Base-by-base conservation (phyloP, 2,113 vertebrate genomes). In the Epinephelus lanceolatus region DNA sequence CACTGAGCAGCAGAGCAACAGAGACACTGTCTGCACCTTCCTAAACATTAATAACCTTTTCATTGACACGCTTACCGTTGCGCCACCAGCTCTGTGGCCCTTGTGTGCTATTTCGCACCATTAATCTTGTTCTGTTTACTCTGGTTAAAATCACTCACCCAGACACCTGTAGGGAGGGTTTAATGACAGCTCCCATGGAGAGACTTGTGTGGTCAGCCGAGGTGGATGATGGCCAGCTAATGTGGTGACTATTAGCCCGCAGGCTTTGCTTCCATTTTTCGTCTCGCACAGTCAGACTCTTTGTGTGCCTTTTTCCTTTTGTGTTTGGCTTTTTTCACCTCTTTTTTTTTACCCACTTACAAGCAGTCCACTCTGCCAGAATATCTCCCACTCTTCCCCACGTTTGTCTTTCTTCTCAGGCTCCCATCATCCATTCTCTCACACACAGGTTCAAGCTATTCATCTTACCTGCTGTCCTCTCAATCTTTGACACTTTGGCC, bases 51-150 rank as follows among this genome's bases (percentile, higher is more conserved):
- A 90, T 85, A 91, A 88, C 74, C 53, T 80, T 85, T 86, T 87
- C 81, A 86, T 86, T 88, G 85, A 88, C 86, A 83, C 4, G 12
- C 66, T 68, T 52, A 42, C 80, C 14, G 49, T 76, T 80, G 81
- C 10, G 52, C 74, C 66, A 55, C 80, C 81, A 78, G 86, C 88
- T 81, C 84, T 55, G 74, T 66, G 81, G 76, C 60, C 59, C 62
- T 67, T 71, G 76, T 89, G 80, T 87, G 85, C 86, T 74, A 84
- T 92, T 93, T 92, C 65, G 63, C 80, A 71, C 80, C 94, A 94
- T 94, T 94, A 93, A 94, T 93, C 90, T 92, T 83, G 59, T 73
- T 77, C 65, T 94, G 94, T 95, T 88, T 93, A 86, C 89, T 90
- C 81, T 93, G 85, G 82, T 90, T 92, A 78, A 85, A 91, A 89